Conservation (phyloP, 2,113 vertebrate genomes). For the Mormoops blainvillei region DNA sequence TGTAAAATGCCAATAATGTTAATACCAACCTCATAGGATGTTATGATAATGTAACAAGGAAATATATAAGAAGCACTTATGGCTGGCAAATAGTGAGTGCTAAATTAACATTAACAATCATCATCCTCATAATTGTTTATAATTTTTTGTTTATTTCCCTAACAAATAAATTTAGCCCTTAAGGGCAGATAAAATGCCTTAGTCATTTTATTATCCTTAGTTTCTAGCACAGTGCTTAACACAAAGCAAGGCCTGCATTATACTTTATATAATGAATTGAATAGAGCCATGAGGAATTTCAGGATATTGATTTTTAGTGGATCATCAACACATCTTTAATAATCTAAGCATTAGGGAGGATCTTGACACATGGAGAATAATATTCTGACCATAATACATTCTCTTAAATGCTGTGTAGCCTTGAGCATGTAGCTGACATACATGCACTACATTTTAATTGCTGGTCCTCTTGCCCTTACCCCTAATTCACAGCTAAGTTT, state of each 20-base stretch:
- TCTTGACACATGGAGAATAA: background rate
- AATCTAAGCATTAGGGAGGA: background rate
- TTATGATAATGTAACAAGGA: background rate
- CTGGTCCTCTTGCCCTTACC: background rate
- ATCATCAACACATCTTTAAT: background rate
- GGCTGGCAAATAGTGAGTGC: background rate
- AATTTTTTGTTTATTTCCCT: background rate
- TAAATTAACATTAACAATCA: background rate
- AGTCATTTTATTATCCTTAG: background rate
- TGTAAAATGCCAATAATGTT: background rate
- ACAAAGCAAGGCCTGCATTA: background rate
- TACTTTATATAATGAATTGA: background rate
- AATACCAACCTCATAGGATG: background rate
- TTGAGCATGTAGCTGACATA: background rate
- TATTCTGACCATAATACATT: background rate
- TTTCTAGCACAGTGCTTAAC: background rate
- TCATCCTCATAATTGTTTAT: background rate
- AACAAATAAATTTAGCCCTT: background rate
- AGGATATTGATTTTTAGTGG: background rate
- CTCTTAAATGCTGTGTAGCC: background rate
- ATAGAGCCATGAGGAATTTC: background rate
- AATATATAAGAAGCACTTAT: background rate
- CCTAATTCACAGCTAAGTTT: background rate
- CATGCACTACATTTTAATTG: background rate
- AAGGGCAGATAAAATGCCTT: background rate